Evolutionary conservation across 1,140 invertebrate species (phyloP).

Genomic region (Eriocheir sinensis): DNA sequence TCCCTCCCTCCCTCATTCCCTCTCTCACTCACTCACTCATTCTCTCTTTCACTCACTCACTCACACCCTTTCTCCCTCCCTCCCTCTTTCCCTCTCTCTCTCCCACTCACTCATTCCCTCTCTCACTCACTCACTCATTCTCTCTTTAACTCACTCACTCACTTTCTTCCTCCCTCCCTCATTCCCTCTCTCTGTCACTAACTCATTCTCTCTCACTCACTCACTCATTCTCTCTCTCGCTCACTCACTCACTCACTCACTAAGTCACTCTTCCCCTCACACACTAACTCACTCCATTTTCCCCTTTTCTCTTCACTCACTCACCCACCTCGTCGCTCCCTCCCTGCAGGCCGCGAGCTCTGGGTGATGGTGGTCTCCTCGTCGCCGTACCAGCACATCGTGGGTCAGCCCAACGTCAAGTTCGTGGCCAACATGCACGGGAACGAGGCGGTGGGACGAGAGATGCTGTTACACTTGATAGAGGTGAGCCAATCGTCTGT

Average conservation of each 20-base stretch:
- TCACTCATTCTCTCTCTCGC: conserved; percentile 8
- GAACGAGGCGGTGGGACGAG: conserved; percentile 93
- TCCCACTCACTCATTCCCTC: not conserved
- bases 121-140: not conserved
- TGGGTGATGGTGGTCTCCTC: conserved; percentile 97
- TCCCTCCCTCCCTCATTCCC: not conserved
- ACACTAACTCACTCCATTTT: not conserved
- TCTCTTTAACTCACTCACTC: no score
- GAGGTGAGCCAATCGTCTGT: conserved; percentile 84
- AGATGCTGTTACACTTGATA: conserved; percentile 93
- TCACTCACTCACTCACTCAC: conserved; percentile 32
- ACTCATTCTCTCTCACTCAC: not conserved
- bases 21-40: not conserved
- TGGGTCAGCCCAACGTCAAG: conserved; percentile 95
- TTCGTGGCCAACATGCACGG: conserved; percentile 96
- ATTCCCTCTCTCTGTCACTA: not conserved
- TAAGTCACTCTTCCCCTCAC: not conserved
- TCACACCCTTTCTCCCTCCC: conserved; percentile 48
- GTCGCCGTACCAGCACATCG: conserved; percentile 94
- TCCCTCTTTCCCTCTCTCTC: conserved; percentile 55
- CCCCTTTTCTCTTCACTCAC: not conserved
- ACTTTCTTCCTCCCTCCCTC: not conserved
- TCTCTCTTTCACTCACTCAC: not conserved
- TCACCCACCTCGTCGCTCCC: not conserved
- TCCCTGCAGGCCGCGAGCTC: conserved; percentile 89